These are phyloP conservation scores for Eidolon helvum DNA, from an alignment of 2,113 vertebrate genomes.

Conservation along the genomic window DNA sequence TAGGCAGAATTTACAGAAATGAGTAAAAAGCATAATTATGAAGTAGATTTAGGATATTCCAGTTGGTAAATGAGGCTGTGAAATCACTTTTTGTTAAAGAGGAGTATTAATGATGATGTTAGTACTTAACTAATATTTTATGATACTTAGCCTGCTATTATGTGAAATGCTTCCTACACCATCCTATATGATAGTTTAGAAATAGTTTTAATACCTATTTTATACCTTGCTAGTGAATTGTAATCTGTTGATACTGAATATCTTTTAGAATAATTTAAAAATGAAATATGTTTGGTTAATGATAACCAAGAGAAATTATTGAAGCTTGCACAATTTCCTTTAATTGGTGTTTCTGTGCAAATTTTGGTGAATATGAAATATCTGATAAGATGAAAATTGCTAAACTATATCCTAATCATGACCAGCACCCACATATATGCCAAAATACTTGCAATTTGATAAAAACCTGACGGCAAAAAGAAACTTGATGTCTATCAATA, in stretches of 20 bases:
- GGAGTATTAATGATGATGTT: constrained; percentile 80
- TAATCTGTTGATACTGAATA: constrained; percentile 40
- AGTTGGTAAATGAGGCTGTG: constrained; percentile 83
- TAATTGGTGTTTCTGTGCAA: background rate
- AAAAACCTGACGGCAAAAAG: background rate
- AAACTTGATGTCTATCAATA: background rate
- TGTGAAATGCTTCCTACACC: constrained; percentile 65
- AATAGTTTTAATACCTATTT: constrained; percentile 62
- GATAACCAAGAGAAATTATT: constrained; percentile 28
- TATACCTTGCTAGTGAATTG: constrained; percentile 60
- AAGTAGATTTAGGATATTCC: constrained; percentile 79
- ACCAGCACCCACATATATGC: background rate
- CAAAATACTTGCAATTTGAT: background rate
- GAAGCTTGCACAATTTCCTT: background rate
- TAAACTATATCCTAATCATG: background rate
- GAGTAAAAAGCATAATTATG: constrained; percentile 84
- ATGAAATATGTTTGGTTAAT: constrained; percentile 17
- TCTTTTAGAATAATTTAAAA: constrained; percentile 35
- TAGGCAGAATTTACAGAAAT: constrained; percentile 83
- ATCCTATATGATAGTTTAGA: constrained; percentile 69
- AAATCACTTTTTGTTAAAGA: constrained; percentile 84
- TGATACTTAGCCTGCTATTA: constrained; percentile 74
- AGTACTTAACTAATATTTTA: constrained; percentile 82
- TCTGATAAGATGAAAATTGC: background rate
- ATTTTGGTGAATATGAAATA: background rate